phyloP scores from a whole-genome alignment of 2,888 invertebrate genomes.

The Molorchus minor region DNA sequence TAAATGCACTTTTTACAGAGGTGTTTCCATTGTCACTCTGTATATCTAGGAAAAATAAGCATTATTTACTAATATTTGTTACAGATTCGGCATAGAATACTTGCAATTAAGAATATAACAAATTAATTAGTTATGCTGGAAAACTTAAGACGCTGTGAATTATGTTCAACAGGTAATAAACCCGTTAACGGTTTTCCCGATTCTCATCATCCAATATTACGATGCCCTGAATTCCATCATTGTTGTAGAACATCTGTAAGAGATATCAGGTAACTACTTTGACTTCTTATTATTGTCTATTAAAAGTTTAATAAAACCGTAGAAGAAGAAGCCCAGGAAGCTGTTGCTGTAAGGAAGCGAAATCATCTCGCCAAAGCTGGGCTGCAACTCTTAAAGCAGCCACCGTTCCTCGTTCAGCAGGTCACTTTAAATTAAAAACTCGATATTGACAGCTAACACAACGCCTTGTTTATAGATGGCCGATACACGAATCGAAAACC shows the following conservation, averaged over 20 bases:
- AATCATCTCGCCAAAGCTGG: background rate
- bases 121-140: conserved; percentile 33
- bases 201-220: conserved; percentile 33
- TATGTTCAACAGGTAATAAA: conserved; percentile 37
- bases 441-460: background rate
- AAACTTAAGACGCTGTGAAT: conserved; percentile 30
- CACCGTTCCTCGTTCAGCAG: background rate
- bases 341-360: background rate
- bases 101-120: no score
- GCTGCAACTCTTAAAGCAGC: background rate
- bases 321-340: conserved; percentile 8
- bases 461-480: background rate
- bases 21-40: no score
- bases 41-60: no score
- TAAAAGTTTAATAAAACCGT: background rate
- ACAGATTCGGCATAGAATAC: no score
- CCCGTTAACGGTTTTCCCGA: conserved; percentile 31
- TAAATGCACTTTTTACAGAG: no score
- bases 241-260: conserved; percentile 6
- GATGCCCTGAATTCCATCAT: conserved; percentile 27
- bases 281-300: background rate
- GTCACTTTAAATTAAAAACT: background rate
- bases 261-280: conserved; percentile 13
- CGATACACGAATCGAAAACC: background rate
- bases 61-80: no score